Base-by-base conservation (phyloP, 2,797 vertebrate genomes). In the Periophthalmus magnuspinnatus region DNA sequence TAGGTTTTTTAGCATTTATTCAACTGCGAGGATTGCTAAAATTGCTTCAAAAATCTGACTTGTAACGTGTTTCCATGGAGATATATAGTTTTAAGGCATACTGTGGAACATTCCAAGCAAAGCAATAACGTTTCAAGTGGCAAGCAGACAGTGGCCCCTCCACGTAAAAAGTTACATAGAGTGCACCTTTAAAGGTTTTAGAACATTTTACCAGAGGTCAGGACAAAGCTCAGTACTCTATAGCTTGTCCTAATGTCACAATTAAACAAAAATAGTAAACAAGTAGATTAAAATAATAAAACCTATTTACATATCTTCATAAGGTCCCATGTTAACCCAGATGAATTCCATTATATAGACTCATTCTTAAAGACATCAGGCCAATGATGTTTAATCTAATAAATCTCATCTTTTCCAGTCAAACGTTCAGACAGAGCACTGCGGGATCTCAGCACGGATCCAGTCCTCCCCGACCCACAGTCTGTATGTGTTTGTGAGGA, bases 401-500 rank as follows among this genome's bases (percentile, higher is more conserved):
- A 38, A 41, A 19, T 66, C 41, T 80, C 65, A 36, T 79, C 33
- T 71, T 68, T 66, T 70, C 10, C 32, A 99, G 97, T 95, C 94
- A 6, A 96, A 96, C 79, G 87, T 95, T 78, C 97, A 97, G 77
- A 91, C 93, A 56, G 96, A 98, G 71, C 92, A 93, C 84, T 96
- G 95, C 0, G 96, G 93, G 14, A 94, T 93, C 0, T 96, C 95
- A 11, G 95, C 96, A 5, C 90, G 97, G n/a, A 93, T 96, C 83
- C 95, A 96, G 71, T 96, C 95, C 2, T 97, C 96, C 4, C 97
- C 97, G 41, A 97, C 97, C 0, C 95, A 99, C 91, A 97, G 97
- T 81, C 94, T 99, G 1, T 99, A 98, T 0, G 98, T 99, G 48
- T 98, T 97, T n/a, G 95, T 99, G 84, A 92, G 97, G 74, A 99